Evolutionary conservation across 2,797 vertebrate species (phyloP).

Genomic region (Paedocypris micromegethes): DNA sequence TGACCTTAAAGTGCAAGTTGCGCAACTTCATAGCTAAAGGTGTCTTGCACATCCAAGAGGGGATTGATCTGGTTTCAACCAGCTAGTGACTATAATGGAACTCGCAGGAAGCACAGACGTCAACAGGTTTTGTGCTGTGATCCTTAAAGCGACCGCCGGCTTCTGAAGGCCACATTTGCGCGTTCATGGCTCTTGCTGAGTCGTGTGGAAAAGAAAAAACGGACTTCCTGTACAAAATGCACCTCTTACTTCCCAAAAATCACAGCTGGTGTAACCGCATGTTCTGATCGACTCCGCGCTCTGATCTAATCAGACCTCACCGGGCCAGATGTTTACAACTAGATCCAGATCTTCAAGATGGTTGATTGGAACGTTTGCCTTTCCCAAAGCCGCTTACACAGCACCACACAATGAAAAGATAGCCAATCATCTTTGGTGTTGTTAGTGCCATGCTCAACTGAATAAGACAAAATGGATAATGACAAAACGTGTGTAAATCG

Average conservation of each 20-base stretch:
- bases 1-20: conserved; percentile 20
- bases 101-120: not conserved
- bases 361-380: too few species aligned
- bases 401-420: too few species aligned
- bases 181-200: conserved; percentile 57
- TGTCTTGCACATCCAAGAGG: conserved; percentile 19
- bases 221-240: conserved; percentile 58
- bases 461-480: too few species aligned
- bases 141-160: conserved; percentile 4
- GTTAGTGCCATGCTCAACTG: too few species aligned
- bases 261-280: conserved; percentile 4
- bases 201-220: conserved; percentile 52
- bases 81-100: conserved; percentile 26
- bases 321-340: not conserved
- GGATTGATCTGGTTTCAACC: conserved; percentile 32
- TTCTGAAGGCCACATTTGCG: conserved; percentile 12
- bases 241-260: conserved; percentile 8
- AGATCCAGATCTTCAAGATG: too few species aligned
- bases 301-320: not conserved
- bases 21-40: conserved; percentile 19
- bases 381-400: too few species aligned
- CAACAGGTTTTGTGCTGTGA: conserved; percentile 13
- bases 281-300: not conserved
- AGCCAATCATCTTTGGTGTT: too few species aligned
- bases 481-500: too few species aligned